phyloP scores from a whole-genome alignment of 2,113 vertebrate species.

The Prionailurus viverrinus region DNA sequence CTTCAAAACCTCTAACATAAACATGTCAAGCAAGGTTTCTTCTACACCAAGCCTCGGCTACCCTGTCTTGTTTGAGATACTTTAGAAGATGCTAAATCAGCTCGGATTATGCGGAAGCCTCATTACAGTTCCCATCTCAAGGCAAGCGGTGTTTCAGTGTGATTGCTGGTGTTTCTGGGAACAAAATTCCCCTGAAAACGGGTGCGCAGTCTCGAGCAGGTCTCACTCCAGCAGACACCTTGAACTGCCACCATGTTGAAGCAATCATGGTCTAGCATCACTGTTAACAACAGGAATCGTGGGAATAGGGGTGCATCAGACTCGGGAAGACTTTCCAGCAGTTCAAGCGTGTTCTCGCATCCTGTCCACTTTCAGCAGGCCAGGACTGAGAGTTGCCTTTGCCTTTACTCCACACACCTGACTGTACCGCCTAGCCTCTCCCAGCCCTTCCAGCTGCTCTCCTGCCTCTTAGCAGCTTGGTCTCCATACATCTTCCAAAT shows the following conservation, averaged over 20 bases:
- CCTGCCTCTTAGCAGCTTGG: background rate
- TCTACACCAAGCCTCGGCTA: background rate
- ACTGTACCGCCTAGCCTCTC: background rate
- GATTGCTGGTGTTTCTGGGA: background rate
- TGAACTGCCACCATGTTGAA: rapidly evolving
- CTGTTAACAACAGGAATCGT: background rate
- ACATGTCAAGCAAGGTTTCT: background rate
- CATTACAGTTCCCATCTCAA: rapidly evolving
- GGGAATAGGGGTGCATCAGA: background rate
- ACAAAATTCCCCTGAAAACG: background rate
- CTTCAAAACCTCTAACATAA: background rate
- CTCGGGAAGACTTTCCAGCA: background rate
- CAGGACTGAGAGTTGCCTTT: background rate
- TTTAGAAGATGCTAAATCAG: background rate
- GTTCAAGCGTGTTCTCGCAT: background rate
- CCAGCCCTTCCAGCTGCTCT: background rate
- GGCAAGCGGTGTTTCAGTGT: background rate
- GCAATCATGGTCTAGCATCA: background rate
- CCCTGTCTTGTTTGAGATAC: background rate
- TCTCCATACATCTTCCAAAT: background rate
- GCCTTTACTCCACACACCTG: background rate
- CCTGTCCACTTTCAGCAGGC: background rate
- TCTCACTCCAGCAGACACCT: background rate
- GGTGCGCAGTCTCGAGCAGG: background rate
- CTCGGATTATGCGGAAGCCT: background rate